These are phyloP conservation scores for Anisognathus igniventris DNA, from an alignment of 2,797 vertebrate genomes.

Conservation along the genomic window DNA sequence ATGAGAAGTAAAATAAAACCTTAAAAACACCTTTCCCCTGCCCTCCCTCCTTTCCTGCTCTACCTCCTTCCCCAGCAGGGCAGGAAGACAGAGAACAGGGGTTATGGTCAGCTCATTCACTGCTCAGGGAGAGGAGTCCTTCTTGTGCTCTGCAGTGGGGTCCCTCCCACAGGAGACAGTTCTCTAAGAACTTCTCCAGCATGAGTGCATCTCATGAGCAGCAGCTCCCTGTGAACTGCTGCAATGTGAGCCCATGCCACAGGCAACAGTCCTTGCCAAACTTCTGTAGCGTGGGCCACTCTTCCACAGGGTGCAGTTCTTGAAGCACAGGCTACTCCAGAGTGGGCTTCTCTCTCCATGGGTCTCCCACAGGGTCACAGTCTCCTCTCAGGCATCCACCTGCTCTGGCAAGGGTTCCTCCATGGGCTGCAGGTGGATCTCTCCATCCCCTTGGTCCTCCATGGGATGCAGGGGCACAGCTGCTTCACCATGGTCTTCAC, in stretches of 20 bases:
- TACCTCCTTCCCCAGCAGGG: accelerated
- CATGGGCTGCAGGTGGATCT: background rate
- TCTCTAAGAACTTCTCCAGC: background rate
- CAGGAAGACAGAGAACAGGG: background rate
- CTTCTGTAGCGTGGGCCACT: background rate
- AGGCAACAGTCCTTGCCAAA: background rate
- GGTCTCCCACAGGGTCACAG: background rate
- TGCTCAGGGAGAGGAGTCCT: background rate
- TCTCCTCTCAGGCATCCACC: background rate
- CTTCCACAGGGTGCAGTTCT: background rate
- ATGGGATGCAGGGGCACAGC: background rate
- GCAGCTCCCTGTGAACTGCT: background rate
- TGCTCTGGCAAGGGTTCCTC: background rate
- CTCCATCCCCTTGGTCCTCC: background rate
- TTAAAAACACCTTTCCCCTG: background rate
- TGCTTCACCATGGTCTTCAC: background rate
- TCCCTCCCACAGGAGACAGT: background rate
- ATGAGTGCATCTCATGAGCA: background rate
- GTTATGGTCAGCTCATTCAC: background rate
- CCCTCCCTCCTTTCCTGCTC: background rate
- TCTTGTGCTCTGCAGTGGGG: accelerated
- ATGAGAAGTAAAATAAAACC: background rate
- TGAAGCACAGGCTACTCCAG: background rate
- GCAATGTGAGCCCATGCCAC: background rate
- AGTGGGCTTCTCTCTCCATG: background rate